phyloP scores from a whole-genome alignment of 2,888 invertebrate species.

The Arctia plantaginis region DNA sequence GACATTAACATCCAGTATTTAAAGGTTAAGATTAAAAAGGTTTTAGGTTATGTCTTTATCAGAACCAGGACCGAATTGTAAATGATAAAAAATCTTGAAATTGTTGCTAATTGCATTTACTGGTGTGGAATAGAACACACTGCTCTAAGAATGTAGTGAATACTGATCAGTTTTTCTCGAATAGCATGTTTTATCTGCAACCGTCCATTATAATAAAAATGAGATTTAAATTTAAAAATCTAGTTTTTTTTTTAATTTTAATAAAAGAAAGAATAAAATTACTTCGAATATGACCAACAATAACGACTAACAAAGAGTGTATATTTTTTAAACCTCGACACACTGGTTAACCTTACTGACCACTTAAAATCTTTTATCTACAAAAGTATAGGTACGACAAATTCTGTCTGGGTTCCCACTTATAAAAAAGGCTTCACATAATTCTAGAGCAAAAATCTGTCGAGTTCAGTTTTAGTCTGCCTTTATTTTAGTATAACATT shows the following conservation, averaged over 20 bases:
- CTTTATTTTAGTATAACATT: constrained; percentile 48
- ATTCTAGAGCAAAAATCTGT: constrained; percentile 17
- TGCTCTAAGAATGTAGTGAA: background rate
- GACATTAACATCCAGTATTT: background rate
- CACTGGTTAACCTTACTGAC: background rate
- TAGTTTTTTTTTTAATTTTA: too few species aligned
- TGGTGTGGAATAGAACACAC: too few species aligned
- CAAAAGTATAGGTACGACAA: background rate
- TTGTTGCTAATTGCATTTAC: too few species aligned
- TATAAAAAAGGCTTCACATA: background rate
- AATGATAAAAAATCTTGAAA: background rate
- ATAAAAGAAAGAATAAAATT: background rate
- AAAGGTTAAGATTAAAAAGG: too few species aligned
- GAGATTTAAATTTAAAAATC: background rate
- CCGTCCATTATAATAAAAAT: background rate
- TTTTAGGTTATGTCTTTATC: too few species aligned
- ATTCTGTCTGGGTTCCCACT: background rate
- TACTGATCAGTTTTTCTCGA: background rate
- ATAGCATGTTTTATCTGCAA: background rate
- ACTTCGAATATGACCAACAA: background rate
- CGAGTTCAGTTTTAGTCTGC: constrained; percentile 29
- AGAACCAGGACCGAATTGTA: background rate
- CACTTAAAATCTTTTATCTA: background rate
- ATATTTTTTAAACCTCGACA: background rate
- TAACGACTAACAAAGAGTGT: background rate